Base-by-base conservation (phyloP, 35 echinoderm and acorn worm species). In the Eucidaris tribuloides region DNA sequence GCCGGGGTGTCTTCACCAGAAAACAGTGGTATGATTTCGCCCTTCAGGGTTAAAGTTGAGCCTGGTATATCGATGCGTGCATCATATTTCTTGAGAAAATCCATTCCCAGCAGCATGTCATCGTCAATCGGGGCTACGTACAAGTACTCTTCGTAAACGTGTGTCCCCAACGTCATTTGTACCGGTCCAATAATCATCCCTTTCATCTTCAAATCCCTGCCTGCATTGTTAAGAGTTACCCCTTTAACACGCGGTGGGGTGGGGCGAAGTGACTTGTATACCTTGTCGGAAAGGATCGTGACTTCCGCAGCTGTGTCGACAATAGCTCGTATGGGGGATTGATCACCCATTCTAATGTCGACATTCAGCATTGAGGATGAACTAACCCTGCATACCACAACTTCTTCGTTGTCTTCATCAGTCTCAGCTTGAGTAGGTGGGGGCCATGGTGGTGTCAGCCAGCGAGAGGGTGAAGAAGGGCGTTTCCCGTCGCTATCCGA, bases 51-150 rank as follows among this genome's bases (percentile, higher is more conserved):
- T 52, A 52, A 52, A 52, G 9, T 63, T 9, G 23, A 11, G 5
- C 23, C 27, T 25, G 32, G 17, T 7, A 85, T 77, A 45, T 85
- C 65, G 31, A 85, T 58, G 20, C 22, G 19, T 7, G 29, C 46
- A 4, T 62, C 38, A 44, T 70, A 60, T 20, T 48, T 85, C 0
- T 25, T 20, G 13, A 85, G 42, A 20, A 85, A 58, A 42, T 85
- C 82, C 2, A 85, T 30, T 28, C 82, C 82, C 13, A 85, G 18
- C 3, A 85, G 35, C 82, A 85, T 85, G 5, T 55, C 42, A 48
- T 85, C 82, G 20, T 81, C 45, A 46, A 81, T 81, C 23, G 79
- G 50, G 4, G 79, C 79, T 2, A 81, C 79, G 19, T 81, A 59
- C 20, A 81, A 13, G 38, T 18, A 0, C 38, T 81, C 50, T 2